phyloP scores from a whole-genome alignment of 2,888 invertebrate species.

The Monopis laevigella region DNA sequence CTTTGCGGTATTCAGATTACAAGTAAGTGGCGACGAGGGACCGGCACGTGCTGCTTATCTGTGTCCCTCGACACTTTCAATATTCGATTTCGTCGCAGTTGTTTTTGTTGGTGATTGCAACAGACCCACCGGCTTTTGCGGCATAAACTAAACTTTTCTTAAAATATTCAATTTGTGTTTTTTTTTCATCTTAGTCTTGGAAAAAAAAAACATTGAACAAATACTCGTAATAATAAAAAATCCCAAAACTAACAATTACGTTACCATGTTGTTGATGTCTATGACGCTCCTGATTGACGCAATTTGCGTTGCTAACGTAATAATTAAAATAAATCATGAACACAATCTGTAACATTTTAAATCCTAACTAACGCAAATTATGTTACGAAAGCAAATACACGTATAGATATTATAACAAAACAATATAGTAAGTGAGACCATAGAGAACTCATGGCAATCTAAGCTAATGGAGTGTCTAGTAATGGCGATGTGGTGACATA shows the following conservation, averaged over 20 bases:
- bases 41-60: constrained; percentile 61
- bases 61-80: constrained; percentile 64
- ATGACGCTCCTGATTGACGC: too few relatives aligned
- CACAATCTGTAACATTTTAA: constrained; percentile 1
- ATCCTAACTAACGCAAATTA: not conserved
- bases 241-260: too few relatives aligned
- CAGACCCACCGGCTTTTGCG: too few relatives aligned
- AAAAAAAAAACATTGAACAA: too few relatives aligned
- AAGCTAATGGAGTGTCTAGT: constrained; percentile 68
- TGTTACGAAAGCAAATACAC: constrained; percentile 15
- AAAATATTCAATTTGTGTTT: too few relatives aligned
- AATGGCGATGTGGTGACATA: constrained; percentile 63
- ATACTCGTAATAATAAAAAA: too few relatives aligned
- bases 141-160: too few relatives aligned
- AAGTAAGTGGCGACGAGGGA: constrained; percentile 58
- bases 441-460: constrained; percentile 57
- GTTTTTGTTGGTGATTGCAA: constrained; percentile 8
- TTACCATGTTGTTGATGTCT: too few relatives aligned
- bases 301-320: too few relatives aligned
- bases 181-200: too few relatives aligned
- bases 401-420: constrained; percentile 47
- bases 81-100: constrained; percentile 53
- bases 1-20: constrained; percentile 66
- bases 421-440: constrained; percentile 59
- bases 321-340: too few relatives aligned